Evolutionary conservation across 2,113 vertebrate genomes (phyloP).

Genomic region (Rutilus rutilus): DNA sequence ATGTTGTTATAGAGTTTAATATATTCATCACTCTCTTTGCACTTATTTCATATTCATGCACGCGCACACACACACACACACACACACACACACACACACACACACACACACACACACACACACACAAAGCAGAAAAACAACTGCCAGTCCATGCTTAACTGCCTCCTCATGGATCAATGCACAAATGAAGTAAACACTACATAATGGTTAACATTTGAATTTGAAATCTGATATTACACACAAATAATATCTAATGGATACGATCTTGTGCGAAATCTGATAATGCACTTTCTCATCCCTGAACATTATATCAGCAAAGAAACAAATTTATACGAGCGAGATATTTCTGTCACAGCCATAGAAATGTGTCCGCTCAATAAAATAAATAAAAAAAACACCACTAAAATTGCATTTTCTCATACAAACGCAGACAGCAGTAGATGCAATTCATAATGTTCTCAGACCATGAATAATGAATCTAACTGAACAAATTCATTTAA

Average conservation of each 20-base stretch:
- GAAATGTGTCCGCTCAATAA: constrained; percentile 22
- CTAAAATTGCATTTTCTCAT: constrained; percentile 16
- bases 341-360: constrained; percentile 1
- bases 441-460: constrained; percentile 58
- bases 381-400: neutral
- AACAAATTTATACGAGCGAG: constrained; percentile 23
- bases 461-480: constrained; percentile 17
- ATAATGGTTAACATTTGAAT: constrained; percentile 58
- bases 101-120: constrained; percentile 1
- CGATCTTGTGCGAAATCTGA: neutral
- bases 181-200: constrained; percentile 75
- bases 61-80: constrained; percentile 12
- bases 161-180: constrained; percentile 71
- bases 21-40: constrained; percentile 55
- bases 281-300: constrained; percentile 14
- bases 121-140: constrained; percentile 28
- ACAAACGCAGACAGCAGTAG: constrained; percentile 3
- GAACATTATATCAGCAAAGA: constrained; percentile 13
- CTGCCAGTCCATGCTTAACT: constrained; percentile 69
- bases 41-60: constrained; percentile 27
- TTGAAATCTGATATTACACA: constrained; percentile 46
- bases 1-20: constrained; percentile 46
- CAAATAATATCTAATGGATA: constrained; percentile 25
- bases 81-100: neutral
- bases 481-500: constrained; percentile 1